Base-by-base conservation (phyloP, 2,888 invertebrate species). In the Agrenia bidenticulata region DNA sequence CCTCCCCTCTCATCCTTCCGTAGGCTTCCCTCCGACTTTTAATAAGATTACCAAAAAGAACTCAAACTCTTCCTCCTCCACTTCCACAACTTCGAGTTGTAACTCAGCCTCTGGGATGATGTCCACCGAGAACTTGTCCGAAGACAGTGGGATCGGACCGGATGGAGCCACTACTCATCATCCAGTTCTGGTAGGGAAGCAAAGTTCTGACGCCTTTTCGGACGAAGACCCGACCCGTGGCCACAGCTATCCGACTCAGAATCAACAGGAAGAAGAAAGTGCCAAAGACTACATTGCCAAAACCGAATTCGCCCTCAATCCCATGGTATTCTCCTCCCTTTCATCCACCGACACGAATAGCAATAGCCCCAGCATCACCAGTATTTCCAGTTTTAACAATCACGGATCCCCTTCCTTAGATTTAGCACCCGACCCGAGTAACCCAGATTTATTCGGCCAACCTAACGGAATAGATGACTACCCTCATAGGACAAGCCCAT, bases 271-370 rank as follows among this genome's bases (percentile, higher is more conserved):
- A 2, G 56, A 37, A 21, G 70, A 70, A 41, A 61, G 71, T 69
- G 73, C 70, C 65, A 73, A 69, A 69, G 32, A 70, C 21, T 73
- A 67, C 62, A 68, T 73, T 56, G 53, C 68, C n/a, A 66, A 72
- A 61, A 68, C 74, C 11, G 73, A 75, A 61, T 76, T 76, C 70
- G 76, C 75, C 17, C 69, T 76, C n/a, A 76, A 76, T 66, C 76
- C 76, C 24, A 70, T 75, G 58, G 73, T 76, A 9, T 76, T 73
- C 63, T 75, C 75, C 9, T 73, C 73, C 17, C 65, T 70, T n/a
- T 74, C 74, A 41, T 49, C 60, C 37, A 67, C 62, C 5, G 72
- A 72, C 42, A 62, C 64, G 21, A 63, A 64, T 15, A 66, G 67
- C 55, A 37, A 51, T 60, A 57, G 56, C 37, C 56, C 56, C 11